Evolutionary conservation across 2,888 invertebrate genomes (phyloP), one percentile per base, ranked within the genome.

Genomic region (Cremastobaeus sp.): DNA sequence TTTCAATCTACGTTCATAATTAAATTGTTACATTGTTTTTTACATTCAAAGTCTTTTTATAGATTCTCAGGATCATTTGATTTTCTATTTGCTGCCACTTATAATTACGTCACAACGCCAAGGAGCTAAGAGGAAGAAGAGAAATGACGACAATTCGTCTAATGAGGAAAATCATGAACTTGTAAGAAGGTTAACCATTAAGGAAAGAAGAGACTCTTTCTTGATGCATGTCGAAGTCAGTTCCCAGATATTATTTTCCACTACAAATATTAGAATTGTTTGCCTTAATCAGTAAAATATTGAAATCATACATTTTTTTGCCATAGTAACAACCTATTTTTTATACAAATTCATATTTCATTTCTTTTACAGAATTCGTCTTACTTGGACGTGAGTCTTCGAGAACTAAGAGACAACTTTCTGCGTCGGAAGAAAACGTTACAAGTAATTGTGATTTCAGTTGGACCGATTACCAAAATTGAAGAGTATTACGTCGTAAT

Each of bases 71-170:
- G 57, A 57, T 21, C 37, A 34, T 57, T 43, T 57, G 11, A 32
- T 43, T 32, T 57, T 57, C 21, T n/a, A 57, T 14, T 5, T 57
- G 32, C 11, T 57, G 34, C 57, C 57, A 11, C 57, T 57, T 21
- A 3, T 57, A 3, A 43, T 57, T 6, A 14, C 28, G 21, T 14
- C 57, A 17, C 25, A 20, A 1, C 43, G 57, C n/a, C 41, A 57
- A 43, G 14, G 30, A 12, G n/a, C 12, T n/a, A 57, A 57, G 57
- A 4, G 43, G 43, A 30, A 41, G n/a, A 3, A 25, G 20, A 4
- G 41, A n/a, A 0, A n/a, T n/a, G n/a, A n/a, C n/a, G n/a, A n/a
- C n/a, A n/a, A n/a, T n/a, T n/a, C n/a, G 14, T 12, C 6, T 14
- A 3, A 37, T 18, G 11, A 39, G 25, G 18, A 35, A 25, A 21